Percentiles rank a stretch among this genome's conserved stretches.
phyloP scores from a whole-genome alignment of 2,113 vertebrate species.

The Nothocercus julius region DNA sequence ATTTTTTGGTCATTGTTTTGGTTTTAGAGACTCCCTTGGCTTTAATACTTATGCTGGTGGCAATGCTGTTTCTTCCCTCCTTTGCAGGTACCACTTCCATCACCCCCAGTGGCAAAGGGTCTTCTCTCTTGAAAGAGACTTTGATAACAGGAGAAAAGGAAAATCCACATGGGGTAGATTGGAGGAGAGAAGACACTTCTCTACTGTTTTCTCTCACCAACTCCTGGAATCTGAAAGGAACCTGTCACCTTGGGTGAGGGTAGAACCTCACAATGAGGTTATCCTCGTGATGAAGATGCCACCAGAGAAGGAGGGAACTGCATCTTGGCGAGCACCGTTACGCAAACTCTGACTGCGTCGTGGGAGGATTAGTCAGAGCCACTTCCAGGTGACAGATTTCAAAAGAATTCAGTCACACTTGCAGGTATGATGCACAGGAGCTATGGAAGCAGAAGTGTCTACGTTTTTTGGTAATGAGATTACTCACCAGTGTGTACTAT shows the following conservation, averaged over 20 bases:
- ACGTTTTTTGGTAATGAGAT: neutral
- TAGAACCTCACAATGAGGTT: neutral
- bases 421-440: neutral
- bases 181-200: neutral
- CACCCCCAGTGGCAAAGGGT: accelerated
- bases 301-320: neutral
- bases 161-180: accelerated
- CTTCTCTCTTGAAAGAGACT: neutral
- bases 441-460: neutral
- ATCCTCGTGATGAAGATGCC: neutral
- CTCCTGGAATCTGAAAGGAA: neutral
- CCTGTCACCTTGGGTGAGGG: neutral
- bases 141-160: neutral
- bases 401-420: neutral
- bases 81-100: neutral
- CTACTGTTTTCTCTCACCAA: accelerated
- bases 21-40: neutral
- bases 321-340: neutral
- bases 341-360: neutral
- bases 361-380: neutral
- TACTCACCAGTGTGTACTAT: neutral
- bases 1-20: neutral
- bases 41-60: neutral
- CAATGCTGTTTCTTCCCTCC: neutral
- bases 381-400: neutral